phyloP scores from a whole-genome alignment of 1,140 invertebrate genomes.

The Cotesia chilonis region DNA sequence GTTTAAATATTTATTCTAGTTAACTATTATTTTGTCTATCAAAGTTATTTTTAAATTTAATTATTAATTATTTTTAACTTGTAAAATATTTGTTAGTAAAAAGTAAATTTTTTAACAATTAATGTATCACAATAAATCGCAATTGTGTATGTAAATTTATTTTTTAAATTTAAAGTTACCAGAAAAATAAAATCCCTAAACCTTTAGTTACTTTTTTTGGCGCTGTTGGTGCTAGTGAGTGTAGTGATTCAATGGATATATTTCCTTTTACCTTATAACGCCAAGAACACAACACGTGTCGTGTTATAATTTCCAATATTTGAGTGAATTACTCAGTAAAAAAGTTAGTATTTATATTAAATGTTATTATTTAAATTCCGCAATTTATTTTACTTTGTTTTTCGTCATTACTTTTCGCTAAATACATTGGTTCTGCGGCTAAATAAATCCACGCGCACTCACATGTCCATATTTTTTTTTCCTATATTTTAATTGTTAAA shows the following conservation, averaged over 20 bases:
- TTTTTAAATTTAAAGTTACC: not conserved
- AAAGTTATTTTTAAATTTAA: slow-evolving; percentile 14
- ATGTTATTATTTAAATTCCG: not conserved
- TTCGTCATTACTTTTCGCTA: not conserved
- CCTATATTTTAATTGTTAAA: not conserved
- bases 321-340: slow-evolving; percentile 46
- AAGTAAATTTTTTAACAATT: too few species aligned
- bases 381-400: slow-evolving; percentile 16
- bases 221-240: too few species aligned
- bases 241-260: not conserved
- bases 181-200: not conserved
- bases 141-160: slow-evolving; percentile 26
- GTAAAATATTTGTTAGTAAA: too few species aligned
- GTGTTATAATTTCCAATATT: slow-evolving; percentile 49
- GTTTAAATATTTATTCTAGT: not conserved
- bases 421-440: not conserved
- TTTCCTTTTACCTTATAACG: slow-evolving; percentile 53
- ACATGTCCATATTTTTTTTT: not conserved
- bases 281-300: slow-evolving; percentile 55
- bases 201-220: too few species aligned
- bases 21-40: not conserved
- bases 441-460: not conserved
- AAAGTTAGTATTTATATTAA: slow-evolving; percentile 46
- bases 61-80: slow-evolving; percentile 17
- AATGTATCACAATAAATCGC: slow-evolving; percentile 29